These are phyloP conservation scores for Acrocephalus kingi DNA, from an alignment of 2,113 vertebrate genomes.

Conservation along the genomic window DNA sequence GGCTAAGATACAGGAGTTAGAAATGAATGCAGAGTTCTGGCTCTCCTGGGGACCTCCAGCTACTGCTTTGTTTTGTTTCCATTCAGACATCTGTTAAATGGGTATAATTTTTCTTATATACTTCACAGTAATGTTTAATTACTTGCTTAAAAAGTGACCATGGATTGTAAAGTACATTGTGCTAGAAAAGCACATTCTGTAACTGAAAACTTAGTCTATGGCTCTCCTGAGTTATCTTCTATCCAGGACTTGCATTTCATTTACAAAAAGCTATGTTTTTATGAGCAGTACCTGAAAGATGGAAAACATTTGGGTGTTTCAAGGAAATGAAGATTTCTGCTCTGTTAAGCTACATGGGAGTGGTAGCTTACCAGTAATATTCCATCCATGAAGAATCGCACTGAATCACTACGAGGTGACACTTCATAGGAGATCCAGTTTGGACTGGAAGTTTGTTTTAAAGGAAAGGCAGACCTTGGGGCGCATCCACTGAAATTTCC, in stretches of 20 bases:
- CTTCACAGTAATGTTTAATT: constrained; percentile 1
- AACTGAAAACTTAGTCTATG: neutral
- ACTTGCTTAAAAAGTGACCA: neutral
- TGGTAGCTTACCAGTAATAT: neutral
- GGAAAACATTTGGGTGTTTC: neutral
- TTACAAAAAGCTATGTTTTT: neutral
- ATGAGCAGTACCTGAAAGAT: neutral
- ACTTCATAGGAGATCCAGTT: neutral
- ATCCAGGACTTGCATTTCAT: neutral
- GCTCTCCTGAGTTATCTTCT: neutral
- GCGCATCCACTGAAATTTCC: neutral
- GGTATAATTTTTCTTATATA: neutral
- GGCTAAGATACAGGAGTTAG: neutral
- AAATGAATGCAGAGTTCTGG: neutral
- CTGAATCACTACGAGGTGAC: neutral
- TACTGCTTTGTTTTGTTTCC: neutral
- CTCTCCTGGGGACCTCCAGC: neutral
- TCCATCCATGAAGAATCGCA: neutral
- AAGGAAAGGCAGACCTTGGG: neutral
- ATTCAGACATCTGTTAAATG: neutral
- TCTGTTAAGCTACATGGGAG: neutral
- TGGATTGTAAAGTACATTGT: neutral
- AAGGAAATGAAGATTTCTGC: neutral
- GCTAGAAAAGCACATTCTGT: neutral
- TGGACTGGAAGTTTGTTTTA: neutral